phyloP scores from a whole-genome alignment of 2,113 vertebrate genomes.

The Hippopotamus amphibius region DNA sequence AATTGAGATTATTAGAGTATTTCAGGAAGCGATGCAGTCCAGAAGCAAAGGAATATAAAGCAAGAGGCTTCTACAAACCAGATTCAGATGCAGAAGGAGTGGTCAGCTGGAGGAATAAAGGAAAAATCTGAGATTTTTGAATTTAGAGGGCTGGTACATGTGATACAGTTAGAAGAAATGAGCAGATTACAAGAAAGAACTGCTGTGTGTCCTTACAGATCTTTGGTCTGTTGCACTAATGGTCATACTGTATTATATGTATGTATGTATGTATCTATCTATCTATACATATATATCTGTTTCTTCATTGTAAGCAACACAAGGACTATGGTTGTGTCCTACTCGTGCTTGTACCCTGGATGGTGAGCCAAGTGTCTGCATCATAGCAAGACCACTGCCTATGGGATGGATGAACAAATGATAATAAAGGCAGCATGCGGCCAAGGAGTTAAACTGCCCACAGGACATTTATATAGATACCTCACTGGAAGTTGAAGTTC shows the following conservation, averaged over 20 bases:
- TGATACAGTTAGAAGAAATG: not conserved
- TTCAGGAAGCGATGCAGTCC: not conserved
- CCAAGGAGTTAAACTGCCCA: not conserved
- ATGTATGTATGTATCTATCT: not conserved
- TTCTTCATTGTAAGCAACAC: not conserved
- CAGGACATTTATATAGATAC: no score
- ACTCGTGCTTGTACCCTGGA: no score
- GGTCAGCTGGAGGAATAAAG: not conserved
- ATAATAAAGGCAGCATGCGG: not conserved
- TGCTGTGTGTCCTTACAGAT: no score
- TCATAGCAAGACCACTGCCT: not conserved
- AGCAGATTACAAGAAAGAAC: not conserved
- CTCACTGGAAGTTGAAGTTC: not conserved
- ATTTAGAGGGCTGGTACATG: not conserved
- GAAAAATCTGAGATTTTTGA: not conserved
- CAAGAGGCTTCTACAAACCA: not conserved
- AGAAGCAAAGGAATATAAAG: not conserved
- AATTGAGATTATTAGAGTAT: not conserved
- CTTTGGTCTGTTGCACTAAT: accelerated
- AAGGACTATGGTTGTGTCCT: not conserved
- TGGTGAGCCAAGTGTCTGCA: not conserved
- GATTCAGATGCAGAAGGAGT: not conserved
- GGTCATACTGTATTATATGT: not conserved
- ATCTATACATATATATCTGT: no score
- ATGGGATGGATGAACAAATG: not conserved